These are phyloP conservation scores for Gymnogyps californianus DNA, from an alignment of 2,113 vertebrate species.

Conservation along the genomic window DNA sequence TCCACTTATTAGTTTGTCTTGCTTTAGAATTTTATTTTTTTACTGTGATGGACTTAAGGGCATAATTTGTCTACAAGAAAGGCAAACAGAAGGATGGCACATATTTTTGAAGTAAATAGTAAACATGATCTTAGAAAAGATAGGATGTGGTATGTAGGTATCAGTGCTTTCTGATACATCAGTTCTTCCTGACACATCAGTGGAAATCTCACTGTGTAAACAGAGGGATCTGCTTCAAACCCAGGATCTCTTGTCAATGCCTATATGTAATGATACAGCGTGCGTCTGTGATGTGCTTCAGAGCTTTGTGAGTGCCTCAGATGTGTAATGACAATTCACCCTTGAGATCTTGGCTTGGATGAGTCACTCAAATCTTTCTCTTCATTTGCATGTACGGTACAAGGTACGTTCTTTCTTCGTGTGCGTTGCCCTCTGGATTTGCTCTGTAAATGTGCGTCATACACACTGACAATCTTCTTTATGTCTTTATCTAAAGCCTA, in stretches of 20 bases:
- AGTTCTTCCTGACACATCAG: not conserved
- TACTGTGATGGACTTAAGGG: not conserved
- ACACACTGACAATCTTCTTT: not conserved
- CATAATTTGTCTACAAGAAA: not conserved
- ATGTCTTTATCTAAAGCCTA: not conserved
- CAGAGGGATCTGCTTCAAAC: not conserved
- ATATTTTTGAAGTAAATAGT: not conserved
- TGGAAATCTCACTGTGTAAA: not conserved
- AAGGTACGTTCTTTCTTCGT: not conserved
- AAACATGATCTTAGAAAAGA: not conserved
- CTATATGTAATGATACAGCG: not conserved
- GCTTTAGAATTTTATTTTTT: not conserved
- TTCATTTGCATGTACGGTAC: not conserved
- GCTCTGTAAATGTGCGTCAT: not conserved
- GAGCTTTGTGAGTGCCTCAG: not conserved
- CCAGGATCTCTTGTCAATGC: rapidly evolving
- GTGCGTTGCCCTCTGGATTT: not conserved
- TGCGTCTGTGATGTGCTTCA: not conserved
- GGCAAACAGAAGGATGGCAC: not conserved
- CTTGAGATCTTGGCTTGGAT: not conserved
- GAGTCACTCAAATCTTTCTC: not conserved
- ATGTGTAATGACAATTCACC: not conserved
- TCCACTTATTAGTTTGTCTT: not conserved
- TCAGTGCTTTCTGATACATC: not conserved
- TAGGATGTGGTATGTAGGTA: rapidly evolving